Conservation (phyloP, 2,797 vertebrate species). For the Molothrus aeneus region DNA sequence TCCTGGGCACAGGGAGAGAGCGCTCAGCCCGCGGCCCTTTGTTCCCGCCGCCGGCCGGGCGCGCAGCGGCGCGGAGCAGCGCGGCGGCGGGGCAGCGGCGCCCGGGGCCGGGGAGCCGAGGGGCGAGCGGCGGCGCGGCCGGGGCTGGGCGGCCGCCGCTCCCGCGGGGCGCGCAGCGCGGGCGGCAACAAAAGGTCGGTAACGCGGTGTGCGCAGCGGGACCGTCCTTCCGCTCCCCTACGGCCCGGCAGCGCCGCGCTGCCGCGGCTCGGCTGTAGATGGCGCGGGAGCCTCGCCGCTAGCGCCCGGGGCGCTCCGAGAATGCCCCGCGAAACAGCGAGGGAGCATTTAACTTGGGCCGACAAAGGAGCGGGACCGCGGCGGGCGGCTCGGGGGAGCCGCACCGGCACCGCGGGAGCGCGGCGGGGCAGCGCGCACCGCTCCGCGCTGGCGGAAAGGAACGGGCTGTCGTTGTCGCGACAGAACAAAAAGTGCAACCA, state of each 20-base stretch:
- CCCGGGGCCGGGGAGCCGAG: too few relatives aligned
- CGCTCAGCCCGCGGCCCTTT: conserved; percentile 41
- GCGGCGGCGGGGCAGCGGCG: not conserved
- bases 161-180: not conserved
- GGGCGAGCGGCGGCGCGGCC: not conserved
- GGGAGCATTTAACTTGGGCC: conserved; percentile 69
- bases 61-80: not conserved
- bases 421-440: not conserved
- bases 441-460: not conserved
- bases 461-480: not conserved
- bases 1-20: conserved; percentile 54
- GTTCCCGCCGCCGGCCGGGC: conserved; percentile 25
- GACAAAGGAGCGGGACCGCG: conserved; percentile 41
- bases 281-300: conserved; percentile 75
- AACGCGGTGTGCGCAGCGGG: not conserved
- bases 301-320: conserved; percentile 50
- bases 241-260: conserved; percentile 52
- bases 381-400: not conserved
- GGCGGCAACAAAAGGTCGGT: conserved; percentile 7
- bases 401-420: not conserved
- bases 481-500: conserved; percentile 47
- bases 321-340: conserved; percentile 63
- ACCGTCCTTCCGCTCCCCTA: conserved; percentile 27
- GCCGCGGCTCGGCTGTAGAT: conserved; percentile 78
- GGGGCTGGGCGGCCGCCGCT: not conserved